phyloP scores from a whole-genome alignment of 2,888 invertebrate genomes.

The Corbicula japonica region DNA sequence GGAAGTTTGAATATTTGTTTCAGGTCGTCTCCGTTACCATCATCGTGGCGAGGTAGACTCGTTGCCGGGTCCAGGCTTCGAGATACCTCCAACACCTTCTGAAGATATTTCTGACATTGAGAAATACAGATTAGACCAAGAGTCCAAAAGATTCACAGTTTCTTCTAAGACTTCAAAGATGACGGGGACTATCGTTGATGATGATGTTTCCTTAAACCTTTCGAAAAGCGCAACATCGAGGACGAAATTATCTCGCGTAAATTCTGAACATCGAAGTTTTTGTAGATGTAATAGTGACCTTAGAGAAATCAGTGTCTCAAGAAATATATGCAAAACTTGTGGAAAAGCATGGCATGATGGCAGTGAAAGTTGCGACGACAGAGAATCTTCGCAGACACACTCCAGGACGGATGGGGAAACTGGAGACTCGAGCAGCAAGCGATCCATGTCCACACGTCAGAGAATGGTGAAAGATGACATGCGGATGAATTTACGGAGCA shows the following conservation, averaged over 20 bases:
- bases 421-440: not conserved
- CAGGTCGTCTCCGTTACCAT: slow-evolving; percentile 58
- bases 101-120: slow-evolving; percentile 17
- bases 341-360: slow-evolving; percentile 30
- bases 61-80: slow-evolving; percentile 62
- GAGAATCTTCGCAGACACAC: slow-evolving; percentile 7
- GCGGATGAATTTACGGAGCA: slow-evolving; percentile 7
- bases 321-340: slow-evolving; percentile 46
- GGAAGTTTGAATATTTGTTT: no score
- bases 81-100: slow-evolving; percentile 62
- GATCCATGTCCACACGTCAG: slow-evolving; percentile 19
- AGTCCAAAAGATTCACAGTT: no score
- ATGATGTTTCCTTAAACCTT: slow-evolving; percentile 34
- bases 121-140: slow-evolving; percentile 21
- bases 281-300: slow-evolving; percentile 49
- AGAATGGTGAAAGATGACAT: slow-evolving; percentile 24
- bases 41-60: slow-evolving; percentile 57
- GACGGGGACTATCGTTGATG: slow-evolving; percentile 16
- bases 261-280: slow-evolving; percentile 37
- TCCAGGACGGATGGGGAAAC: slow-evolving; percentile 19
- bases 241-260: not conserved
- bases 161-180: no score
- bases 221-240: no score
- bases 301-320: slow-evolving; percentile 31
- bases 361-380: not conserved